Evolutionary conservation across 2,113 vertebrate genomes (phyloP).

Genomic region (Okapia johnstoni): DNA sequence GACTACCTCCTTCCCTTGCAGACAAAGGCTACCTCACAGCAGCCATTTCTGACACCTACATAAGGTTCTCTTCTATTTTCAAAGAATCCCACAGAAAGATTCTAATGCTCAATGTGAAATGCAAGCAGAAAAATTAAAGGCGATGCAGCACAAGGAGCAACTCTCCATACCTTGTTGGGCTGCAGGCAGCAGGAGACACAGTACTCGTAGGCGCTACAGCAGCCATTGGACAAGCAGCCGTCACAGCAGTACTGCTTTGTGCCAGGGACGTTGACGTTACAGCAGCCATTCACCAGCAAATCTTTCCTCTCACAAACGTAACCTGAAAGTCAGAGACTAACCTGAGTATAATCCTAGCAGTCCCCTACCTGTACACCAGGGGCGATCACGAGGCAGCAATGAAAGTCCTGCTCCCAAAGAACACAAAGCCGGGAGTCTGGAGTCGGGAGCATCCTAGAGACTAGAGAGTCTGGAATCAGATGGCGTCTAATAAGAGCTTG

Average conservation of each 20-base stretch:
- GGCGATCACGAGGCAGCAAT: neutral
- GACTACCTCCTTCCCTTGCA: neutral
- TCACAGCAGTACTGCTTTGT: slow-evolving; percentile 90
- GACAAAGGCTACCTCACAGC: neutral
- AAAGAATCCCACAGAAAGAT: neutral
- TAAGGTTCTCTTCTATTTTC: neutral
- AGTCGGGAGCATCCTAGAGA: neutral
- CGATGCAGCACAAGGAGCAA: rapidly evolving
- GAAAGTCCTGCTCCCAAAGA: rapidly evolving
- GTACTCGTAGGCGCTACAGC: slow-evolving; percentile 93
- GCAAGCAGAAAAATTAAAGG: neutral
- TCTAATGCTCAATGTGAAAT: neutral
- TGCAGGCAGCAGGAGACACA: slow-evolving; percentile 98
- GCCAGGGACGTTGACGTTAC: slow-evolving; percentile 84
- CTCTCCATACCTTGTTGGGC: slow-evolving; percentile 88
- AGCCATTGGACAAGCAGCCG: slow-evolving; percentile 91
- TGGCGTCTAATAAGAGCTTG: rapidly evolving
- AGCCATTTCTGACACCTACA: neutral
- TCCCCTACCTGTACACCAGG: neutral
- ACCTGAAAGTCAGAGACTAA: slow-evolving; percentile 79
- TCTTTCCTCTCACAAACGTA: slow-evolving; percentile 97
- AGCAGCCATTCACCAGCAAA: slow-evolving; percentile 93
- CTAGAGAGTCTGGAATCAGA: neutral
- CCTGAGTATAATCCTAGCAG: neutral
- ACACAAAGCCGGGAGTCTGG: neutral